Conservation (phyloP, 2,888 invertebrate genomes). For the Apodemia hepburni region DNA sequence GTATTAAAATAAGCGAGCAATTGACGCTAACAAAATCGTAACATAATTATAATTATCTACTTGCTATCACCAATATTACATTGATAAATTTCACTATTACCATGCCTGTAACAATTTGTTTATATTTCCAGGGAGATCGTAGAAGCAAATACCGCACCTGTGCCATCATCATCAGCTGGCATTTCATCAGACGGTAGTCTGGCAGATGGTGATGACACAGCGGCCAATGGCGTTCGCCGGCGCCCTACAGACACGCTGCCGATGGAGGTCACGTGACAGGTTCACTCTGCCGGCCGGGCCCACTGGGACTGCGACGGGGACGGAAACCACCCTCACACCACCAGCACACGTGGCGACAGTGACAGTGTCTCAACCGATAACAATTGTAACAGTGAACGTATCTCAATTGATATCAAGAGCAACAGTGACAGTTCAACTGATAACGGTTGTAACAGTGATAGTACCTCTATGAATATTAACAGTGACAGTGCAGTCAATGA, state of each 20-base stretch:
- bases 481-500: not conserved
- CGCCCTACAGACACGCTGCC: constrained; percentile 53
- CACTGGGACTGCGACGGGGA: not conserved
- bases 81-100: too few species aligned
- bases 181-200: constrained; percentile 6
- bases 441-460: not conserved
- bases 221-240: constrained; percentile 46
- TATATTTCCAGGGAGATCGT: too few species aligned
- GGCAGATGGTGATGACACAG: constrained; percentile 33
- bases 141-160: too few species aligned
- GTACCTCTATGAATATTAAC: not conserved
- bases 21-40: too few species aligned
- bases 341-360: not conserved
- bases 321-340: not conserved
- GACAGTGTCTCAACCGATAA: not conserved
- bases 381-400: not conserved
- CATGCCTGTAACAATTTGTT: too few species aligned
- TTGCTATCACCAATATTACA: too few species aligned
- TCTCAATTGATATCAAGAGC: not conserved
- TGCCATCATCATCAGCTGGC: constrained; percentile 6
- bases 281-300: not conserved
- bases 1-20: too few species aligned
- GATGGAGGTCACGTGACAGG: constrained; percentile 75
- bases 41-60: too few species aligned
- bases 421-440: not conserved